Conservation (phyloP, 2,888 invertebrate species). For the Candidula unifasciata region DNA sequence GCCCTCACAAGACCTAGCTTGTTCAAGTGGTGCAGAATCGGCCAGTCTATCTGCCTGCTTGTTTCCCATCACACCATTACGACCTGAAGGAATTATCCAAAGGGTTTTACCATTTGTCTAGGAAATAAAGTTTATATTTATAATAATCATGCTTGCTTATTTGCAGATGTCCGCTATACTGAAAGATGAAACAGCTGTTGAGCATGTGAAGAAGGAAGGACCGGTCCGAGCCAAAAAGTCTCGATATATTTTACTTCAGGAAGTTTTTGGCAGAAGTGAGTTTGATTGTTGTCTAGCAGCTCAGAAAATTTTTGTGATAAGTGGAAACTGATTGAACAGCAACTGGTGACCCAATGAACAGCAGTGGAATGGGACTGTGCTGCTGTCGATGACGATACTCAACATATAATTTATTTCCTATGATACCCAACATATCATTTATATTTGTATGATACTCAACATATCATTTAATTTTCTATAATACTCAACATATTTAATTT, state of each 20-base stretch:
- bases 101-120: background rate
- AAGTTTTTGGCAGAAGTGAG: constrained; percentile 86
- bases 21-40: no score
- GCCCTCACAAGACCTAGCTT: no score
- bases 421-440: no score
- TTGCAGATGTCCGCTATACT: constrained; percentile 75
- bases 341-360: background rate
- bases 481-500: no score
- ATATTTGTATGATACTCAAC: no score
- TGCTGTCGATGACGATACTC: no score
- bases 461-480: no score
- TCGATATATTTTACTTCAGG: constrained; percentile 84
- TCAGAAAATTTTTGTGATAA: background rate
- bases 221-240: constrained; percentile 80
- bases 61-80: no score
- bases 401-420: no score
- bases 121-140: background rate
- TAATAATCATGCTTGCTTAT: background rate
- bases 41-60: no score
- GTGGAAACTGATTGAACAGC: background rate
- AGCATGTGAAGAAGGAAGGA: constrained; percentile 85
- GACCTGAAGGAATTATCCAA: no score
- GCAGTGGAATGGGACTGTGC: background rate
- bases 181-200: constrained; percentile 81
- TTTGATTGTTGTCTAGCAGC: background rate